A percentile compares a stretch with the other conserved stretches of the same genome.
These are phyloP conservation scores for Hassar affinis DNA, from an alignment of 2,113 vertebrate genomes.

Conservation along the genomic window DNA sequence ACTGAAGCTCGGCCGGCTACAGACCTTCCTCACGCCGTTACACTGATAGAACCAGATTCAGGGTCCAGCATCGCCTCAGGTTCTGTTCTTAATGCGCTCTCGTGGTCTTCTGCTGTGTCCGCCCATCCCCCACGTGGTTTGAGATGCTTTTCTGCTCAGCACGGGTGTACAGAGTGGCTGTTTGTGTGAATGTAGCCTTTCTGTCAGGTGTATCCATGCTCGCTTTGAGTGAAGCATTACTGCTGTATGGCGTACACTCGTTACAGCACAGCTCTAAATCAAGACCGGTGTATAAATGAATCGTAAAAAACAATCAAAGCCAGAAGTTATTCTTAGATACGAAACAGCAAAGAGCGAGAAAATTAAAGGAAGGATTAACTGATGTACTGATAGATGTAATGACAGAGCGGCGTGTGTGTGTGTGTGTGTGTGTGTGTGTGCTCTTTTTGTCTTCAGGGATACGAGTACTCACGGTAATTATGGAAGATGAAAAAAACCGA, in stretches of 20 bases:
- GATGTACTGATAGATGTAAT: constrained; percentile 53
- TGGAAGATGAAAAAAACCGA: constrained; percentile 43
- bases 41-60: too few relatives aligned
- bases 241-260: neutral
- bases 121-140: neutral
- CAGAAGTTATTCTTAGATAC: neutral
- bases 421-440: neutral
- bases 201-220: neutral
- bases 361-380: constrained; percentile 51
- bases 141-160: neutral
- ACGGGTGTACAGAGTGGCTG: neutral
- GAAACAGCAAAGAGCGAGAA: constrained; percentile 30
- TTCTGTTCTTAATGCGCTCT: too few relatives aligned
- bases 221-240: too few relatives aligned
- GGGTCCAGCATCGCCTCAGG: too few relatives aligned
- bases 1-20: too few relatives aligned
- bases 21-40: too few relatives aligned
- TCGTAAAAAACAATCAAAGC: neutral
- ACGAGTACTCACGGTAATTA: constrained; percentile 48
- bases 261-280: neutral
- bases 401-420: constrained; percentile 23
- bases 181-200: neutral
- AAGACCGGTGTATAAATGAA: neutral
- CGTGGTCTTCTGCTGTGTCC: neutral
- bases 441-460: constrained; percentile 38